Percentiles rank a stretch among this genome's conserved stretches.
Evolutionary conservation across 2,113 vertebrate genomes (phyloP).

Genomic region (Crotalus viridis): DNA sequence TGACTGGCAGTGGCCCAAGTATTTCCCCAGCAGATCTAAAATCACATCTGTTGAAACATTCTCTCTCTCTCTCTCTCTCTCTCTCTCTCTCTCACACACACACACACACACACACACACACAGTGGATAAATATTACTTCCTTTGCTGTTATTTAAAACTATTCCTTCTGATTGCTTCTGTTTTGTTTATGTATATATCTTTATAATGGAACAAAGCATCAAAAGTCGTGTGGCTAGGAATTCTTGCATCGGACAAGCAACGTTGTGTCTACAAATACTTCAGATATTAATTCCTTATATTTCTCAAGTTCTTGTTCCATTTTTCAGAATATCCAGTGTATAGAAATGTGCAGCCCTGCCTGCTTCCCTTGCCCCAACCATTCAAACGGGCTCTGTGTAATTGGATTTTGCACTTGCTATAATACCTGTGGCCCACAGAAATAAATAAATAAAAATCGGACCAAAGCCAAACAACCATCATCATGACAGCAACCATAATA

Average conservation of each 20-base stretch:
- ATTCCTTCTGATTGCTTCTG: conserved; percentile 41
- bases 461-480: conserved; percentile 44
- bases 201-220: conserved; percentile 47
- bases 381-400: conserved; percentile 48
- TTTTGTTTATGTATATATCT: conserved; percentile 48
- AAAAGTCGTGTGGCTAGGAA: conserved; percentile 52
- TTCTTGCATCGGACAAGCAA: conserved; percentile 62
- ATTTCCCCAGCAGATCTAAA: background rate
- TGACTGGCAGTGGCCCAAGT: background rate
- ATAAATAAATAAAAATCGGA: conserved; percentile 34
- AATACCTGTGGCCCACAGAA: conserved; percentile 32
- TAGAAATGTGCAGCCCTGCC: conserved; percentile 55
- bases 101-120: background rate
- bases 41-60: background rate
- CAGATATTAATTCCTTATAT: conserved; percentile 66
- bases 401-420: conserved; percentile 64
- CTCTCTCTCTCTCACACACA: background rate
- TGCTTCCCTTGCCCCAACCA: background rate
- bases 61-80: background rate
- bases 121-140: background rate
- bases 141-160: conserved; percentile 15
- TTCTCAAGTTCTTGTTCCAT: conserved; percentile 64
- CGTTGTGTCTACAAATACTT: conserved; percentile 68
- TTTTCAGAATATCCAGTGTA: conserved; percentile 55
- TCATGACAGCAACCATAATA: conserved; percentile 46